phyloP scores from a whole-genome alignment of 2,797 vertebrate genomes.

The Muscicapa comitata region DNA sequence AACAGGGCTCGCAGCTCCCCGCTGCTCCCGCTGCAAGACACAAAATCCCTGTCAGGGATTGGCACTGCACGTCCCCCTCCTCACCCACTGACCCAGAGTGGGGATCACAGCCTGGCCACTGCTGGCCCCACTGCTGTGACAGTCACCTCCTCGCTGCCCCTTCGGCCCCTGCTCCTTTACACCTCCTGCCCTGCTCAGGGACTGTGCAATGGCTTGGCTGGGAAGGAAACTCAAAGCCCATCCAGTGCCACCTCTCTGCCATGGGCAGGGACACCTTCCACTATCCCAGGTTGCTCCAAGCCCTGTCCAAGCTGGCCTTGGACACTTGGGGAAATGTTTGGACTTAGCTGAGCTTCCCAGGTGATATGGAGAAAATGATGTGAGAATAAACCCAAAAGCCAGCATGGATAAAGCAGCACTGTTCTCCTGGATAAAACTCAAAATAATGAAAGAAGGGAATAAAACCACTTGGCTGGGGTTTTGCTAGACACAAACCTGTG shows the following conservation, averaged over 20 bases:
- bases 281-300: neutral
- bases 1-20: conserved; percentile 76
- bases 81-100: neutral
- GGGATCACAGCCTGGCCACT: neutral
- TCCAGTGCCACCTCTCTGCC: neutral
- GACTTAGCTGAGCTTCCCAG: neutral
- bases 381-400: neutral
- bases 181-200: neutral
- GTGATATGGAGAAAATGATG: neutral
- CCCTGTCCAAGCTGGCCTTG: rapidly evolving
- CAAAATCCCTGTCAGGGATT: neutral
- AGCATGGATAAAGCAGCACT: neutral
- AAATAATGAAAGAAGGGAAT: neutral
- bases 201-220: rapidly evolving
- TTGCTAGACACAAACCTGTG: neutral
- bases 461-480: neutral
- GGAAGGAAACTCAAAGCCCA: neutral
- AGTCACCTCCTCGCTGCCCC: too few species aligned
- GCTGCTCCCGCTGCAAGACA: conserved; percentile 71
- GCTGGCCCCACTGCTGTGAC: too few species aligned
- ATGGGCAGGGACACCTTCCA: neutral
- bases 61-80: rapidly evolving
- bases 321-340: neutral
- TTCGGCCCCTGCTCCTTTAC: too few species aligned
- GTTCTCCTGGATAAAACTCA: neutral